Conservation (phyloP, 2,113 vertebrate genomes). For the Lethenteron camtschaticum region DNA sequence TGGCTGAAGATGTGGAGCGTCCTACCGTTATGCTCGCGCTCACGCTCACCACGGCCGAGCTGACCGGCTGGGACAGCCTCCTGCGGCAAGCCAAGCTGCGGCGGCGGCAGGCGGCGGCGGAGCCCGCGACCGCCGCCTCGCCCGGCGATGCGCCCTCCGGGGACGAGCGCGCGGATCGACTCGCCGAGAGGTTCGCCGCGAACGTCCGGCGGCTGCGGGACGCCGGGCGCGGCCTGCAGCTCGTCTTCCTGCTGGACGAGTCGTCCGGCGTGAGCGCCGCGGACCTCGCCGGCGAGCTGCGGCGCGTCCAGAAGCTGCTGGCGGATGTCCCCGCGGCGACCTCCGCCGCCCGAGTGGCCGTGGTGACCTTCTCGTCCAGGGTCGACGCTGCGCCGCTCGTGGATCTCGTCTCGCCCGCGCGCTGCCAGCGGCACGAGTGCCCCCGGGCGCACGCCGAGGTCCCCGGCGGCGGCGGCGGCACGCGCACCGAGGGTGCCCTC, state of each 20-base stretch:
- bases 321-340: conserved; percentile 80
- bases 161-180: too few species aligned
- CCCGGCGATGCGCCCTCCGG: too few species aligned
- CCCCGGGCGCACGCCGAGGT: conserved; percentile 72
- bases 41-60: too few species aligned
- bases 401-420: conserved; percentile 62
- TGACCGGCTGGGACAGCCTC: too few species aligned
- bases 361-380: conserved; percentile 88
- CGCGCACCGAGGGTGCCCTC: conserved; percentile 87
- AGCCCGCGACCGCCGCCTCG: too few species aligned
- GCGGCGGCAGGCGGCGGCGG: too few species aligned
- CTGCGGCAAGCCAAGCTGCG: too few species aligned
- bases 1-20: too few species aligned
- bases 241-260: conserved; percentile 90
- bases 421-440: conserved; percentile 76
- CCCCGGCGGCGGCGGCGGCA: conserved; percentile 55
- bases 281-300: conserved; percentile 78
- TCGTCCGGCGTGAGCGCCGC: conserved; percentile 69
- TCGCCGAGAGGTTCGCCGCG: too few species aligned
- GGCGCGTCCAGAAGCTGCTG: conserved; percentile 78
- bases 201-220: conserved; percentile 61
- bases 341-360: conserved; percentile 62
- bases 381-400: conserved; percentile 69
- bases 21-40: too few species aligned
- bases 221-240: conserved; percentile 45